Base-by-base conservation (phyloP, 2,797 vertebrate genomes). In the Silurus aristotelis region DNA sequence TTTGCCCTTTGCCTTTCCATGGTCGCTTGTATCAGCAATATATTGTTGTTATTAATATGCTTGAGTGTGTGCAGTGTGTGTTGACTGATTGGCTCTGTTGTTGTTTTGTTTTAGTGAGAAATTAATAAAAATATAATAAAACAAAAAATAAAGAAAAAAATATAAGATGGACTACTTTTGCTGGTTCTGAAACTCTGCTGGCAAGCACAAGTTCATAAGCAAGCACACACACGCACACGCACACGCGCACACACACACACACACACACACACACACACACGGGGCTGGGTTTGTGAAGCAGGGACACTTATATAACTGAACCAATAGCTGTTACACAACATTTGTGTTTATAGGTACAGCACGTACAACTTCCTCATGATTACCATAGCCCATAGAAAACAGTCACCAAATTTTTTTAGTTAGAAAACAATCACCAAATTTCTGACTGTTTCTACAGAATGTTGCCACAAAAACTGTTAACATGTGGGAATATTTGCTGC, bases 271-370 rank as follows among this genome's bases (percentile, higher is more conserved):
- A 27, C 48, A 48, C 70, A 48, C 25, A 14, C 46, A 15, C 46
- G 46, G 52, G 82, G 87, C 72, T 88, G 79, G 71, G 82, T 86
- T 52, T 56, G 87, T 86, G 81, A 87, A 79, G 84, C 73, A 85
- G 84, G 79, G 82, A 87, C 83, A 38, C 84, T 88, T 88, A 88
- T 75, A 78, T 88, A 88, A 88, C 82, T 81, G 78, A 88, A 84
- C 84, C 82, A 84, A 83, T 84, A 83, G 87, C 82, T 86, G 84
- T 84, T 88, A 86, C 82, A 88, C 87, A 88, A 86, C 78, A 64
- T 71, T 38, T 82, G 43, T 75, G 72, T 86, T 84, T 66, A 88
- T 83, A 86, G 85, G 87, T 88, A 86, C 78, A 73, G 78, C 82
- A 86, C 71, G 48, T 88, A 72, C 76, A 48, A 86, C 80, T 86